Percentiles rank a stretch among this genome's conserved stretches.
Evolutionary conservation across 2,113 vertebrate genomes (phyloP).

Genomic region (Mungos mungo): DNA sequence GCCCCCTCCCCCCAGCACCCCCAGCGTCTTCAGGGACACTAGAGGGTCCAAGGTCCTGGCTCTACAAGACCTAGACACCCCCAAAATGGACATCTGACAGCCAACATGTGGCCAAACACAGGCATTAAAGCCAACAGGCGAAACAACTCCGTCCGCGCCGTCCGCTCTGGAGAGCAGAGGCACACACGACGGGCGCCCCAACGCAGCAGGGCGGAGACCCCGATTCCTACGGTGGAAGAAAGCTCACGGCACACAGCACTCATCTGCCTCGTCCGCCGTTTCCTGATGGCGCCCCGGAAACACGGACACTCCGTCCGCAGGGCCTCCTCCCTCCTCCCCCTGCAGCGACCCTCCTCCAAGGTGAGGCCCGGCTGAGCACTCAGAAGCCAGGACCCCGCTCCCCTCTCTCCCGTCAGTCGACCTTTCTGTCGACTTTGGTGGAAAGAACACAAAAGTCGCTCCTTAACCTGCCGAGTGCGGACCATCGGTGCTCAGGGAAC

Average conservation of each 20-base stretch:
- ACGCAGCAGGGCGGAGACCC: background rate
- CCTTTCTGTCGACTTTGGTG: background rate
- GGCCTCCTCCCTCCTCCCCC: background rate
- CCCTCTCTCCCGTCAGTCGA: background rate
- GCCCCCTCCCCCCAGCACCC: background rate
- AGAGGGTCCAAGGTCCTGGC: background rate
- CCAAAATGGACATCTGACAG: background rate
- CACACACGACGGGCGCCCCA: background rate
- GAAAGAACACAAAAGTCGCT: background rate
- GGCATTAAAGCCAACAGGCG: background rate
- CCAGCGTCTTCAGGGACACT: background rate
- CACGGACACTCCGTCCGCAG: background rate
- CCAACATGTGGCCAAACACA: too few species aligned
- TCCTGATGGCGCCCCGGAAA: background rate
- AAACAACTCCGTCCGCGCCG: background rate
- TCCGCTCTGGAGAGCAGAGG: background rate
- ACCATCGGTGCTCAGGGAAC: background rate
- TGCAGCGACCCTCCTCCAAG: fast-evolving
- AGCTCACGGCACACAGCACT: background rate
- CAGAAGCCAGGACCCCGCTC: background rate
- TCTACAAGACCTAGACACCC: background rate
- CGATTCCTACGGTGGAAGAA: background rate
- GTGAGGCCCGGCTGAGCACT: background rate
- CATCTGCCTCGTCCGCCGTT: background rate
- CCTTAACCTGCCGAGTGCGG: background rate